Evolutionary conservation across 2,888 invertebrate species (phyloP), one percentile per base, ranked within the genome.

Genomic region (Cabera pusaria): DNA sequence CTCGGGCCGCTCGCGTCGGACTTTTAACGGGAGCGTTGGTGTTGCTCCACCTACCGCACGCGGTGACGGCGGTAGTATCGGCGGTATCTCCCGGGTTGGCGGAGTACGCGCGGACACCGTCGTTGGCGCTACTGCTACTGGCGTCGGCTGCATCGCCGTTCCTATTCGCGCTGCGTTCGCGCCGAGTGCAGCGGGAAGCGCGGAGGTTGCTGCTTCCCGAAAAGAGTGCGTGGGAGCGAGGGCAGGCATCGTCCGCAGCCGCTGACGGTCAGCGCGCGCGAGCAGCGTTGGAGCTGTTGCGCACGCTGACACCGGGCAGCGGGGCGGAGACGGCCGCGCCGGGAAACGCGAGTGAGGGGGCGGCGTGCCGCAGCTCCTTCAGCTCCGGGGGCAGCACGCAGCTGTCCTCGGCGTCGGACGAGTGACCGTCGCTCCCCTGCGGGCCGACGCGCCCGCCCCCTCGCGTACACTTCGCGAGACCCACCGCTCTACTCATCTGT

Each of bases 1-100:
- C 96, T 53, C 92, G 96, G 50, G 96, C 97, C 1, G 97, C 96
- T 4, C 93, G 96, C 52, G 96, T 97, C 31, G 87, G 87, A 29
- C 67, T 87, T 17, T 59, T 87, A 45, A 86, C 87, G 22, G 96
- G 96, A 64, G 93, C 93, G 26, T 75, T 95, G 46, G 95, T 95
- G 47, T 92, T 95, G 65, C 90, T 94, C 18, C 93, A 95, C 27
- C 91, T 95, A 48, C 93, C 94, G 12, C 93, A 95, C 47, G 90
- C 82, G 24, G 74, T 75, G 41, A 59, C 61, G 6, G 75, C 75
- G 4, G 72, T 81, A 16, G 50, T 84, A 6, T 71, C 77, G 1
- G 81, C 85, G 1, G 76, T 90, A 2, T 88, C 90, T 48, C 81
- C 90, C 12, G 92, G 91, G 31, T 63, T 89, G 17, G 90, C 90